Conservation (phyloP, 2,113 vertebrate genomes). For the Trogon surrucura region DNA sequence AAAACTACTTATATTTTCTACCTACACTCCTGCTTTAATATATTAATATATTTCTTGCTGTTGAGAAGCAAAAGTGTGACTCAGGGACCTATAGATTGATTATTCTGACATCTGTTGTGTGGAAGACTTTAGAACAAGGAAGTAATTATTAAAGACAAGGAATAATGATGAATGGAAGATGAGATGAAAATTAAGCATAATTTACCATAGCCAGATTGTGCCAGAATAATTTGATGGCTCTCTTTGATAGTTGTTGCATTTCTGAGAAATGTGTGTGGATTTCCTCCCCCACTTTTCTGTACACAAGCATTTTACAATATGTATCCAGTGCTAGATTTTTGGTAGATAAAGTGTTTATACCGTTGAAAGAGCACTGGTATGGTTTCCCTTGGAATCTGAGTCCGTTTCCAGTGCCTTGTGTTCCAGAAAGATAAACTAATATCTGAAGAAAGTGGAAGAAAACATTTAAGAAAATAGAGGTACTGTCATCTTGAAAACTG, state of each 20-base stretch:
- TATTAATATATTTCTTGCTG: not conserved
- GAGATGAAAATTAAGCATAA: not conserved
- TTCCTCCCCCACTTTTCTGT: not conserved
- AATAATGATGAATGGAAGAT: not conserved
- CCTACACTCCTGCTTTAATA: too few species aligned
- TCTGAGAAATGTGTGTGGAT: not conserved
- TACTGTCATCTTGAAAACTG: not conserved
- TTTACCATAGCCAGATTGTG: not conserved
- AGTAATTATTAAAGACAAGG: not conserved
- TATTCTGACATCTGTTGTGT: not conserved
- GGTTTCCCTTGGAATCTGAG: not conserved
- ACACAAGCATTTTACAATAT: not conserved
- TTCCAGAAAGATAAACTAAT: not conserved
- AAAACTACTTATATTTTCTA: too few species aligned
- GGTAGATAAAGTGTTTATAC: not conserved
- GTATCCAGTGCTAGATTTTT: not conserved
- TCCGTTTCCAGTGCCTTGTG: fast-evolving
- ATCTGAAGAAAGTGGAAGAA: not conserved
- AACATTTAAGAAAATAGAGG: not conserved
- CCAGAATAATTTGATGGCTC: not conserved
- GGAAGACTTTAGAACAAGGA: not conserved
- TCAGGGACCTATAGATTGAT: not conserved
- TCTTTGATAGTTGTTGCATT: not conserved
- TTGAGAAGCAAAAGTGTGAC: not conserved
- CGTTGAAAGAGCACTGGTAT: not conserved